These are phyloP conservation scores for Leiothrix lutea DNA, from an alignment of 2,113 vertebrate genomes.

Conservation along the genomic window DNA sequence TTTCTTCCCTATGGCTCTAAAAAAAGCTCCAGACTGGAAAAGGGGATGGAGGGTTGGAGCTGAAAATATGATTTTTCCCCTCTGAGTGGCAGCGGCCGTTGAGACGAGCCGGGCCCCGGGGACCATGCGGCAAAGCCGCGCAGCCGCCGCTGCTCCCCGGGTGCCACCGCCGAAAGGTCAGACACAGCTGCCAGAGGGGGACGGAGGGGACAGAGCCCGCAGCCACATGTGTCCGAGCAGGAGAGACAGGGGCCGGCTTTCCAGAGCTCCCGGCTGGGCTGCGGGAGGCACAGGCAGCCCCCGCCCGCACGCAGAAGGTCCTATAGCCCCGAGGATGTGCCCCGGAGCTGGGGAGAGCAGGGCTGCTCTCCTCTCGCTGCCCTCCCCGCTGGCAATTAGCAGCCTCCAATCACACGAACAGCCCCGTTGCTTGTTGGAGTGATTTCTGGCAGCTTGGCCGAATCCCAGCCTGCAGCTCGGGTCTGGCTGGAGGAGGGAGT, in stretches of 20 bases:
- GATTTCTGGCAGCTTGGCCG: not conserved
- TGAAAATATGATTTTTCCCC: constrained; percentile 60
- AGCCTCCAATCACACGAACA: not conserved
- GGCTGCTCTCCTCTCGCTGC: not conserved
- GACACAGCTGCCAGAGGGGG: not conserved
- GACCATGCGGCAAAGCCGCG: not conserved
- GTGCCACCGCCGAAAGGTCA: constrained; percentile 54
- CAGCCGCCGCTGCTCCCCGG: not conserved
- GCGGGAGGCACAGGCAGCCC: rapidly evolving
- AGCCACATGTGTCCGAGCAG: rapidly evolving
- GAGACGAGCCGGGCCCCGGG: not conserved
- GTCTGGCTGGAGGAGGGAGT: not conserved
- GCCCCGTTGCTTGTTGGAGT: not conserved
- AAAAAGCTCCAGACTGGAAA: constrained; percentile 3
- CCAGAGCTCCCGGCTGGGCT: not conserved
- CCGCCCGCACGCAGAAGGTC: rapidly evolving
- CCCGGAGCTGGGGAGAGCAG: not conserved
- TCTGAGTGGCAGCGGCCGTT: not conserved
- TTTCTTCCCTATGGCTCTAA: constrained; percentile 23
- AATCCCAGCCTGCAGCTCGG: not conserved
- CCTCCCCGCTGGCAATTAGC: not conserved
- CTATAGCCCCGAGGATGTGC: rapidly evolving
- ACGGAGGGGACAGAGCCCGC: not conserved
- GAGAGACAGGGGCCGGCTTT: not conserved
- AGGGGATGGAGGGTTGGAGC: constrained; percentile 21